These are phyloP conservation scores for Drosophila mimica DNA, from an alignment of 2,888 invertebrate species.

Conservation along the genomic window DNA sequence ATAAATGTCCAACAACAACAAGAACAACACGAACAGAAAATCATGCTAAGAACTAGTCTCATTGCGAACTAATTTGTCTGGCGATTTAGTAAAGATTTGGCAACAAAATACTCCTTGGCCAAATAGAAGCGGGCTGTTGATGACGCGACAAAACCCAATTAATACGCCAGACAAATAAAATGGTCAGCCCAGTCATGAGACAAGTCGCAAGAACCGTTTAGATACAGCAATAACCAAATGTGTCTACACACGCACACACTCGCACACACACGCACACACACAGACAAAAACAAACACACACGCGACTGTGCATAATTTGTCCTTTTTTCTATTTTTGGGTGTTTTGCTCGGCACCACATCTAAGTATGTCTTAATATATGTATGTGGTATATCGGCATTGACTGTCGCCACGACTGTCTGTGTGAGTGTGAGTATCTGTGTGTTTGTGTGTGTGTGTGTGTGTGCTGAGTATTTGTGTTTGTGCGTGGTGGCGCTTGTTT, in stretches of 20 bases:
- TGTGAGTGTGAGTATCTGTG: conserved; percentile 13
- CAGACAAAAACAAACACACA: conserved; percentile 37
- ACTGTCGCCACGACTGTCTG: conserved; percentile 58
- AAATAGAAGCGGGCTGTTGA: conserved; percentile 43
- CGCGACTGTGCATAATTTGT: conserved; percentile 66
- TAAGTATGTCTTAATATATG: conserved; percentile 51
- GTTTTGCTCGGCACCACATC: conserved; percentile 37
- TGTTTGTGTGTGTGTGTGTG: conserved; percentile 17
- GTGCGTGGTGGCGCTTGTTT: conserved; percentile 63
- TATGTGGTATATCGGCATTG: conserved; percentile 42
- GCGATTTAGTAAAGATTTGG: conserved; percentile 70
- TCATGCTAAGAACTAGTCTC: conserved; percentile 35
- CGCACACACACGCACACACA: conserved; percentile 1
- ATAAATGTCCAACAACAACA: conserved; percentile 37
- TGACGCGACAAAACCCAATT: conserved; percentile 81
- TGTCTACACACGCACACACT: conserved; percentile 47
- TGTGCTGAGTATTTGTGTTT: conserved; percentile 41
- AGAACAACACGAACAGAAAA: conserved; percentile 1
- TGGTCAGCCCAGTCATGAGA: conserved; percentile 27
- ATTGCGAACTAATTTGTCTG: conserved; percentile 79
- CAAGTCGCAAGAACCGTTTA: conserved; percentile 62
- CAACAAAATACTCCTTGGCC: conserved; percentile 5
- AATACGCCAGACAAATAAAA: conserved; percentile 81
- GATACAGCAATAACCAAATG: conserved; percentile 76
- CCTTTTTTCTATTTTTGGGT: conserved; percentile 35